Base-by-base conservation (phyloP, 2,797 vertebrate genomes). In the Characodon lateralis region DNA sequence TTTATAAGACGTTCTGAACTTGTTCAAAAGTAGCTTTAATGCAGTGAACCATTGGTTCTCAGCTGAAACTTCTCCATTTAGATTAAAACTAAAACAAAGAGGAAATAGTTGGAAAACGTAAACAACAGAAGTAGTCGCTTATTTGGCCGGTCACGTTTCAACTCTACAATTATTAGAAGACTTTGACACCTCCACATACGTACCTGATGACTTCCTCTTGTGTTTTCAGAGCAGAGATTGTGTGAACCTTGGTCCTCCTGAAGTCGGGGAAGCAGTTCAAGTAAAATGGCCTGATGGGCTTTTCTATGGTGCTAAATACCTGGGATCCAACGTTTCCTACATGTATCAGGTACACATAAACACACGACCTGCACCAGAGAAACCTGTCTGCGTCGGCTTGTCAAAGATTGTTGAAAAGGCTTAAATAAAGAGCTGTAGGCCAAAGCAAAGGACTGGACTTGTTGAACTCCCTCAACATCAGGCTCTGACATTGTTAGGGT, bases 271-370 rank as follows among this genome's bases (percentile, higher is more conserved):
- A 93, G 93, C 95, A 66, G 96, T 99, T 79, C 97, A 97, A 93
- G 98, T 99, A 77, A 99, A 98, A 90, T 99, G 98, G 98, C 96
- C 98, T 0, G 98, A 99, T 88, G 98, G 98, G 85, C 96, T 99
- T 87, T 96, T 97, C 88, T 99, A 99, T 31, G 96, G 96, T 59
- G 98, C 97, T 69, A 99, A 98, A 91, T 99, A 99, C 88, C 93
- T 98, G 71, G 97, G 98, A 90, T 95, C 96, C 72, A 99, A 97
- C 78, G 90, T 96, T 75, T 94, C 96, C 77, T 95, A 98, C 86
- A 98, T 98, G 97, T 98, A 98, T 91, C 97, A 98, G 96, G 98
- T 99, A 92, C 88, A 93, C 89, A 73, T 26, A 13, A 14, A 31
- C 41, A 68, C 55, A 28, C 16, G 6, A 4, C 1, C 31, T 9